These are phyloP conservation scores for Meteorus sp. DNA, from an alignment of 1,140 invertebrate species.

Conservation along the genomic window DNA sequence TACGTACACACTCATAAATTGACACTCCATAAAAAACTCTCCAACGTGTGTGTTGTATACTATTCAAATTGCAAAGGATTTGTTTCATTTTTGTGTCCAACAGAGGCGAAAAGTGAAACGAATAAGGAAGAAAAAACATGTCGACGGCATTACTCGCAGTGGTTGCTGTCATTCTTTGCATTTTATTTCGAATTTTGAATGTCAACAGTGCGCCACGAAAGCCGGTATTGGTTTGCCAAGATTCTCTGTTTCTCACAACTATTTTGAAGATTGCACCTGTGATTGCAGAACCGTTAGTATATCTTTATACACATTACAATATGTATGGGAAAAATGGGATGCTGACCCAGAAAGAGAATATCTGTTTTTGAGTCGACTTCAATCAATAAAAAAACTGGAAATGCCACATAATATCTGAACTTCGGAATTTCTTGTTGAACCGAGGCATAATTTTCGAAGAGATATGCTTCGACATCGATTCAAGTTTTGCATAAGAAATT, in stretches of 20 bases:
- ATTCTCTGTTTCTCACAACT: conserved; percentile 73
- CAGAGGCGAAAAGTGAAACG: neutral
- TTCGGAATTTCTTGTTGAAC: no score
- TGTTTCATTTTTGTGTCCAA: neutral
- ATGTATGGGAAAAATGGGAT: no score
- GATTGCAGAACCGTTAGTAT: conserved; percentile 78
- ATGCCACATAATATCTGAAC: no score
- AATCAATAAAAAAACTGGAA: neutral
- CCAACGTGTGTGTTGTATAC: no score
- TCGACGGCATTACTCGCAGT: conserved; percentile 75
- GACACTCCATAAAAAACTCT: no score
- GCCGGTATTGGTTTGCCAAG: conserved; percentile 73
- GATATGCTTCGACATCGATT: no score
- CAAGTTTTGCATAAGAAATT: no score
- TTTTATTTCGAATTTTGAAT: conserved; percentile 80
- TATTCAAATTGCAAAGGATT: no score
- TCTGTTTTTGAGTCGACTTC: neutral
- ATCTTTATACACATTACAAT: neutral
- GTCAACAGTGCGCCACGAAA: conserved; percentile 76
- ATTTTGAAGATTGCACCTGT: conserved; percentile 76
- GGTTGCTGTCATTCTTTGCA: conserved; percentile 75
- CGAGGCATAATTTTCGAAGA: no score
- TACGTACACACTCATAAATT: no score
- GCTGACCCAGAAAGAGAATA: neutral
- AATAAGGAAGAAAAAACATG: conserved; percentile 55